Base-by-base conservation (phyloP, 1,140 invertebrate species). In the Choristoneura fumiferana region DNA sequence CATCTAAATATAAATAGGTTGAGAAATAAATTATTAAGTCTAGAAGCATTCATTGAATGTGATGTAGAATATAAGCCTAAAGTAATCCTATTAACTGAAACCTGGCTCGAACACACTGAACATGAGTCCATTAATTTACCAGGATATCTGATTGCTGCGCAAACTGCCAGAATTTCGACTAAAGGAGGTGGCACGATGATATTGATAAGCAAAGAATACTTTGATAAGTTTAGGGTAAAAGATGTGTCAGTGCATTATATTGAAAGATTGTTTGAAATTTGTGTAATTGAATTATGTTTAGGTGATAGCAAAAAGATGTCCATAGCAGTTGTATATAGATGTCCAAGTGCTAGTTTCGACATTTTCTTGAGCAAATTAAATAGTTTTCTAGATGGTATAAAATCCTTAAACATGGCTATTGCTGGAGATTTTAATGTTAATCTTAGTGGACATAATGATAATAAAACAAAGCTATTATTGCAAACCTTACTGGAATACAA, bases 1-100 rank as follows among this genome's bases (percentile, higher is more conserved):
- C 45, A 49, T 29, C 17, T 49, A 22, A 49, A 49, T n/a, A 49
- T 49, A n/a, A 49, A 49, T 49, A 18, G 45, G 10, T 49, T 49
- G n/a, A 2, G 45, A 2, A 49, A 49, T 49, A 49, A 49, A 29
- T 10, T 49, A n/a, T 29, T 49, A 29, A 49, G 18, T 49, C 45
- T 49, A 4, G 45, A 49, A 49, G 45, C 45, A n/a, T 49, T 49
- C n/a, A 49, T 49, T 49, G 45, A 49, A 29, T 18, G 10, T 8
- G 45, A 49, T 8, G 5, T 49, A 4, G 45, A 22, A 5, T 15
- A 8, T n/a, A 49, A 29, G 18, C 45, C 45, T 22, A 18, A n/a
- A 8, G 2, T 49, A n/a, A 29, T 49, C 36, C 36, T 37, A 10
- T 37, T 37, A 37, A 37, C 36, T 37, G 36, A 37, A 37, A 37